Conservation (phyloP, 1,140 invertebrate genomes). For the Wiebesia pumilae region DNA sequence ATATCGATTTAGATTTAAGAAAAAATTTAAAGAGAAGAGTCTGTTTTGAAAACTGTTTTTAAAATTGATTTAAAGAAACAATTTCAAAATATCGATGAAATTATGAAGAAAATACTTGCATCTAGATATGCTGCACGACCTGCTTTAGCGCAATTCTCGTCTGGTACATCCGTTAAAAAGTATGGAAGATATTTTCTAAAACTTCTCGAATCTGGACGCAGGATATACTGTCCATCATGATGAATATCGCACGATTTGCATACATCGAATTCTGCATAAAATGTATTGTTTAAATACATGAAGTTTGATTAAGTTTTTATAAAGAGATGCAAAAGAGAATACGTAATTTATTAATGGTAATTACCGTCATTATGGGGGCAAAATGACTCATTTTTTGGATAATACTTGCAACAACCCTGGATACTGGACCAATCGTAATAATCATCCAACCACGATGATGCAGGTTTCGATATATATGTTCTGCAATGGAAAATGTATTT, state of each 20-base stretch:
- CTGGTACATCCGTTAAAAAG: constrained; percentile 94
- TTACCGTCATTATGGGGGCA: constrained; percentile 78
- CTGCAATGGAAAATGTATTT: constrained; percentile 64
- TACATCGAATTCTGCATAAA: not conserved
- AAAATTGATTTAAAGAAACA: too few species aligned
- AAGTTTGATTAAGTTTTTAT: not conserved
- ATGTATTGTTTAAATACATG: not conserved
- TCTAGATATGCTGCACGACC: constrained; percentile 88
- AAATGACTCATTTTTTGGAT: constrained; percentile 79
- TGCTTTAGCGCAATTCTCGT: constrained; percentile 86
- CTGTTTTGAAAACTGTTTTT: too few species aligned
- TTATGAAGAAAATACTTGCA: constrained; percentile 80
- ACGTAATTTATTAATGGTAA: not conserved
- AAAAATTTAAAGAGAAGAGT: too few species aligned
- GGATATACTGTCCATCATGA: constrained; percentile 16
- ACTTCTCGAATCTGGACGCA: constrained; percentile 77
- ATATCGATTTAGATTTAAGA: too few species aligned
- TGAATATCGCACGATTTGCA: constrained; percentile 76
- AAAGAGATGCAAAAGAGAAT: too few species aligned
- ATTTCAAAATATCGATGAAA: too few species aligned
- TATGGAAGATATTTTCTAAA: constrained; percentile 90
- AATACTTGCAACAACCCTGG: constrained; percentile 73
- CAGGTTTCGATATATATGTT: constrained; percentile 90
- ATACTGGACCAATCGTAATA: constrained; percentile 91
- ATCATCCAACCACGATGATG: constrained; percentile 97